Evolutionary conservation across 2,797 vertebrate genomes (phyloP).

Genomic region (Loris lydekkerianus): DNA sequence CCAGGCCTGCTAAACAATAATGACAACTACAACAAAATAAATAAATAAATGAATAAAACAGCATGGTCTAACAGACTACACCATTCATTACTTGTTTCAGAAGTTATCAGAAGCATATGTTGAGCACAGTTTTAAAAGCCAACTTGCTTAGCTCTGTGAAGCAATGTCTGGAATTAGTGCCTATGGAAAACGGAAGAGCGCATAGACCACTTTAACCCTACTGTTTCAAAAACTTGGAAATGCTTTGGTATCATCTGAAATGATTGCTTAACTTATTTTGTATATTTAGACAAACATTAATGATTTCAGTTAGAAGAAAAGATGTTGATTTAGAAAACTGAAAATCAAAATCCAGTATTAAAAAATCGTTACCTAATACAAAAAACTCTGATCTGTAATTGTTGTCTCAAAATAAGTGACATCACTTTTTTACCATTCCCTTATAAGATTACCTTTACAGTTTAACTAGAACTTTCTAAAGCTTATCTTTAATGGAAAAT

Average conservation of each 20-base stretch:
- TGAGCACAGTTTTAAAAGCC: not conserved
- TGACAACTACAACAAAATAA: too few species aligned
- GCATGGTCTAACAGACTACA: not conserved
- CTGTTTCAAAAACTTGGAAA: conserved; percentile 44
- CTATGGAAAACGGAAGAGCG: not conserved
- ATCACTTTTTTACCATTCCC: not conserved
- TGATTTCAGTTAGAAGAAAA: conserved; percentile 3
- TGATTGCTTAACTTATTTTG: conserved; percentile 28
- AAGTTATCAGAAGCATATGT: conserved; percentile 45
- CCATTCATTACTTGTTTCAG: not conserved
- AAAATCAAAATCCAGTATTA: conserved; percentile 65
- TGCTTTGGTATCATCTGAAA: not conserved
- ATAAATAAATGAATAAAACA: not conserved
- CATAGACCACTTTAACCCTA: not conserved
- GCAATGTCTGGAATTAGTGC: not conserved
- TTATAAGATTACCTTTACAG: not conserved
- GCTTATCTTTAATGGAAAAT: not conserved
- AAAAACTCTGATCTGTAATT: conserved; percentile 26
- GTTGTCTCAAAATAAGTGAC: not conserved
- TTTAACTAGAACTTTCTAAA: conserved; percentile 51
- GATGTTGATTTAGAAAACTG: not conserved
- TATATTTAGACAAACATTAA: conserved; percentile 27
- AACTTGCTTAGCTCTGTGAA: conserved; percentile 7
- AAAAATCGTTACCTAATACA: conserved; percentile 42
- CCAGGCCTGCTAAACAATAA: too few species aligned